phyloP scores from a whole-genome alignment of 2,888 invertebrate genomes.

The Heterodera filipjevi region DNA sequence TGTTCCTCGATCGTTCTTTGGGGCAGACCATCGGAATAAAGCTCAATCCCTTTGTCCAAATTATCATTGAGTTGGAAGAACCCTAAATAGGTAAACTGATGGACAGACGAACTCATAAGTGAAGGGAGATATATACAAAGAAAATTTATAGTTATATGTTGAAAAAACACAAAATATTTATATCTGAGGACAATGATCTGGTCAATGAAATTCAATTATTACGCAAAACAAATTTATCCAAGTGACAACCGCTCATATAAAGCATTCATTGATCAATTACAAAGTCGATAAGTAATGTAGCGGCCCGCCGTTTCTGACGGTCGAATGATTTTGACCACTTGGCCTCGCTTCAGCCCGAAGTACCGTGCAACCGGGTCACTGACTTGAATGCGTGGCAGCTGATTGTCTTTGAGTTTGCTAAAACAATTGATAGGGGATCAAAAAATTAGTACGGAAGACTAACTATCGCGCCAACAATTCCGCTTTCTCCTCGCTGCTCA shows the following conservation, averaged over 20 bases:
- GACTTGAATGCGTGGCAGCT: slow-evolving; percentile 96
- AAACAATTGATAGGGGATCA: slow-evolving; percentile 9
- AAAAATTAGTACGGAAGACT: slow-evolving; percentile 65
- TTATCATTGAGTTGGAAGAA: background rate
- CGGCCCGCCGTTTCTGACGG: slow-evolving; percentile 96
- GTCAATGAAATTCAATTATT: no score
- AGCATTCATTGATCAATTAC: slow-evolving; percentile 16
- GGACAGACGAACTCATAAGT: background rate
- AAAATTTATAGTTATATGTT: no score
- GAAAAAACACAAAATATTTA: background rate
- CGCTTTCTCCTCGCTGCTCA: slow-evolving; percentile 95
- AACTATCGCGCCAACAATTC: slow-evolving; percentile 92
- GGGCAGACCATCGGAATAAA: background rate
- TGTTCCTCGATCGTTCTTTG: background rate
- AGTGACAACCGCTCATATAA: background rate
- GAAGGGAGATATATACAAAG: no score
- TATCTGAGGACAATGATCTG: no score
- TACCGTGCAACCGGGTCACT: slow-evolving; percentile 98
- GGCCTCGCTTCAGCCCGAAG: slow-evolving; percentile 95
- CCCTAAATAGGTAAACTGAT: background rate
- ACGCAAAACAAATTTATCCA: no score
- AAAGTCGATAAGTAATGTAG: slow-evolving; percentile 88
- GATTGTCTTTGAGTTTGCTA: slow-evolving; percentile 92
- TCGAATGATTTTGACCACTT: slow-evolving; percentile 90
- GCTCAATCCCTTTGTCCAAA: background rate